phyloP scores from a whole-genome alignment of 2,888 invertebrate species.

The Anthophora plumipes region DNA sequence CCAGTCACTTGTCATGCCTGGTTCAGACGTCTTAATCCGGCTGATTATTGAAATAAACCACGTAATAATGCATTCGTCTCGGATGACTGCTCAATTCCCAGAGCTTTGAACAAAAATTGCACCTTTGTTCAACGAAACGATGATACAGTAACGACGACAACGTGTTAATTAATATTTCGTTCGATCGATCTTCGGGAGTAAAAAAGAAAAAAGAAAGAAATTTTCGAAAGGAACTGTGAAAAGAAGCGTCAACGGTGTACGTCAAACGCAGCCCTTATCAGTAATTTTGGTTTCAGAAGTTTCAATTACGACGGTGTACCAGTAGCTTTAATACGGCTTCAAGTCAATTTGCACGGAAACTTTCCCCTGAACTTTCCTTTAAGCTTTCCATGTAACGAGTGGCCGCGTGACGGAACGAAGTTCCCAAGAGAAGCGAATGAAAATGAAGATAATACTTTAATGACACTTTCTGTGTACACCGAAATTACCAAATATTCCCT shows the following conservation, averaged over 20 bases:
- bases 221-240: neutral
- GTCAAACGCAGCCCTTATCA: conserved; percentile 37
- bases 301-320: conserved; percentile 37
- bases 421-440: conserved; percentile 42
- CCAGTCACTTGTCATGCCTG: conserved; percentile 30
- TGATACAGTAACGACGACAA: neutral
- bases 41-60: conserved; percentile 52
- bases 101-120: conserved; percentile 4
- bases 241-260: neutral
- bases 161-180: neutral
- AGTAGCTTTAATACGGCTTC: conserved; percentile 36
- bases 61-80: conserved; percentile 24
- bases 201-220: neutral
- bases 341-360: conserved; percentile 58
- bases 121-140: too few species aligned
- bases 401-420: conserved; percentile 19
- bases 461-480: neutral
- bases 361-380: conserved; percentile 44
- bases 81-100: neutral
- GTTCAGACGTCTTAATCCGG: conserved; percentile 38
- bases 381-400: conserved; percentile 33
- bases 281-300: conserved; percentile 51
- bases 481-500: neutral
- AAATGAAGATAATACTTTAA: conserved; percentile 45
- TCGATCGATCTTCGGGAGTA: neutral